Conservation (phyloP, 2,797 vertebrate species). For the Pyrocephalus nanus region DNA sequence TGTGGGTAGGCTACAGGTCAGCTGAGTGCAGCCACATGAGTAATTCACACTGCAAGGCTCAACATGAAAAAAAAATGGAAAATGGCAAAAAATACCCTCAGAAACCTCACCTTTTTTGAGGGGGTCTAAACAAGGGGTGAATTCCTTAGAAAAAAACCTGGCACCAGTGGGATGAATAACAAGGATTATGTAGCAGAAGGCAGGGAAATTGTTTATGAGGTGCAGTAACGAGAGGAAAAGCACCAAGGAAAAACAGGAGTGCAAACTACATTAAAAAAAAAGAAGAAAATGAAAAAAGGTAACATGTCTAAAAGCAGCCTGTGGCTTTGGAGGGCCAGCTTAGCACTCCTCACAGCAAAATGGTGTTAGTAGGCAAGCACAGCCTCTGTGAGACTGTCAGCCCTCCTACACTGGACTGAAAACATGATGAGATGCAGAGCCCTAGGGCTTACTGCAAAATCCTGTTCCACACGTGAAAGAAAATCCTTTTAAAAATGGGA, state of each 20-base stretch:
- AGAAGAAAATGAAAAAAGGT: neutral
- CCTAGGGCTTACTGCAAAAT: neutral
- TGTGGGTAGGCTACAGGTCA: neutral
- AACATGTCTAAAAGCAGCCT: neutral
- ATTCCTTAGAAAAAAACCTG: neutral
- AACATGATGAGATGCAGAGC: neutral
- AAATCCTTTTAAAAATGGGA: neutral
- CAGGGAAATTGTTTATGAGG: neutral
- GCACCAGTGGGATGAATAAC: neutral
- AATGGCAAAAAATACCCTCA: neutral
- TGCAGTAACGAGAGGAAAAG: fast-evolving
- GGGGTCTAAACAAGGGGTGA: neutral
- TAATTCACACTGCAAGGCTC: neutral
- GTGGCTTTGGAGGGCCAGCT: neutral
- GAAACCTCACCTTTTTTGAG: fast-evolving
- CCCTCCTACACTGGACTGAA: neutral
- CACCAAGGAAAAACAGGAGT: neutral
- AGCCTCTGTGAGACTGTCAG: neutral
- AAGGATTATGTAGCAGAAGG: neutral
- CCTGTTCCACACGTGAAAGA: neutral
- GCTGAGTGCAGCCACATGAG: neutral
- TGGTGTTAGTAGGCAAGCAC: neutral
- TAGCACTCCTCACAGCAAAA: neutral
- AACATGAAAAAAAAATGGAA: fast-evolving
- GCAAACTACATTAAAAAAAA: fast-evolving